These are phyloP conservation scores for Sebastes glaucus DNA, from an alignment of 2,797 vertebrate genomes.

Conservation along the genomic window DNA sequence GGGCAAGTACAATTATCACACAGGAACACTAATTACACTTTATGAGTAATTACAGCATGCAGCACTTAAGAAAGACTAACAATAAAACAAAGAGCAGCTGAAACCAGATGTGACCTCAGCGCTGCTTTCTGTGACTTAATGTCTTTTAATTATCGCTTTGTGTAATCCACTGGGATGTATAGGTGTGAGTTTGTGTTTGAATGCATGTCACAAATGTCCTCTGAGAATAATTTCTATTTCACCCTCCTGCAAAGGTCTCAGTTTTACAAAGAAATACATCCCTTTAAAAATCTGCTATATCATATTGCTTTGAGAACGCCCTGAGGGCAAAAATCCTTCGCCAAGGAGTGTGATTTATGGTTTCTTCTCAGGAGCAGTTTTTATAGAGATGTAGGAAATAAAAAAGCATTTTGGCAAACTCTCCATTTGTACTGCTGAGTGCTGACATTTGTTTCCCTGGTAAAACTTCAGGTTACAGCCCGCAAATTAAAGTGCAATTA, in stretches of 20 bases:
- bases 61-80: background rate
- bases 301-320: slow-evolving; percentile 15
- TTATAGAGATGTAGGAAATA: slow-evolving; percentile 16
- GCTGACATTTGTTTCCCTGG: slow-evolving; percentile 1
- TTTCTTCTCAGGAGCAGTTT: slow-evolving; percentile 2
- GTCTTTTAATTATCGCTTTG: slow-evolving; percentile 9
- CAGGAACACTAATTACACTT: slow-evolving; percentile 29
- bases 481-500: background rate
- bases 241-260: background rate
- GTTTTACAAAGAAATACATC: slow-evolving; percentile 15
- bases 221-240: background rate
- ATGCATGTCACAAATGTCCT: background rate
- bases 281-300: slow-evolving; percentile 15
- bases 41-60: slow-evolving; percentile 17
- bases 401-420: slow-evolving; percentile 16
- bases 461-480: background rate
- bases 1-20: slow-evolving; percentile 25
- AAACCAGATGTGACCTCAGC: slow-evolving; percentile 1
- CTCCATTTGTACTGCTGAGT: background rate
- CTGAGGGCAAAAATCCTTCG: slow-evolving; percentile 12
- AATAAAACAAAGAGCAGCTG: background rate
- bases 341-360: slow-evolving; percentile 18
- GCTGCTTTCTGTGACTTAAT: slow-evolving; percentile 4
- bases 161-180: slow-evolving; percentile 9
- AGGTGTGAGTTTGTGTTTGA: background rate